Base-by-base conservation (phyloP, 2,113 vertebrate species). In the Callipepla californica region DNA sequence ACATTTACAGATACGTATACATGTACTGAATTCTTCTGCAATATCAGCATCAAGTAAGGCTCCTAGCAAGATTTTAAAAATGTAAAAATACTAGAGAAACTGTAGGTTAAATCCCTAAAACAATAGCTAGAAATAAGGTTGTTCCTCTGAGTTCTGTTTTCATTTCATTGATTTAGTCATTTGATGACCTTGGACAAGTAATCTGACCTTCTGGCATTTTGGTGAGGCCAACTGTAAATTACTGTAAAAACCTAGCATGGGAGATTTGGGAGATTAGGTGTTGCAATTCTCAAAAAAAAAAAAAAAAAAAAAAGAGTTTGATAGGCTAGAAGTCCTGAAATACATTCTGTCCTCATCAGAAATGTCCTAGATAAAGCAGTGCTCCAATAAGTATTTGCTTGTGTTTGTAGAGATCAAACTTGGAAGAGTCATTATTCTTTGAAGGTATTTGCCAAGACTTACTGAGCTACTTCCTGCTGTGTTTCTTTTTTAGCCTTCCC, bases 371-470 rank as follows among this genome's bases (percentile, higher is more conserved):
- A 40, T 87, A 91, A 79, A 32, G 7, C 18, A 80, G 59, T 28
- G 36, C 5, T 2, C 28, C 70, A 72, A 28, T 85, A 76, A 30
- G 19, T 67, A 55, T 85, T 94, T 91, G 32, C 44, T 85, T 87
- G 59, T 87, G 79, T 85, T 65, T 80, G 38, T 51, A 47, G 75
- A 32, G 47, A 95, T 89, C 74, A 61, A 83, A 85, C 47, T 82
- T 77, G 67, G 84, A 74, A 82, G 67, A 95, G 73, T 0, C 59
- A 17, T 74, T 82, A 67, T 85, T 89, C 89, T 91, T 91, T 96
- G 89, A 70, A 96, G 63, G 19, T 59, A 38, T 47, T 83, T 96
- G 94, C 94, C 96, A 96, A 94, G 65, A n/a, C 76, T 83, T 68
- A 63, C 81, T 89, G 89, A 91, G 51, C 67, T 87, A 5, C 79